Conservation (phyloP, 2,113 vertebrate species). For the Chunga burmeisteri region DNA sequence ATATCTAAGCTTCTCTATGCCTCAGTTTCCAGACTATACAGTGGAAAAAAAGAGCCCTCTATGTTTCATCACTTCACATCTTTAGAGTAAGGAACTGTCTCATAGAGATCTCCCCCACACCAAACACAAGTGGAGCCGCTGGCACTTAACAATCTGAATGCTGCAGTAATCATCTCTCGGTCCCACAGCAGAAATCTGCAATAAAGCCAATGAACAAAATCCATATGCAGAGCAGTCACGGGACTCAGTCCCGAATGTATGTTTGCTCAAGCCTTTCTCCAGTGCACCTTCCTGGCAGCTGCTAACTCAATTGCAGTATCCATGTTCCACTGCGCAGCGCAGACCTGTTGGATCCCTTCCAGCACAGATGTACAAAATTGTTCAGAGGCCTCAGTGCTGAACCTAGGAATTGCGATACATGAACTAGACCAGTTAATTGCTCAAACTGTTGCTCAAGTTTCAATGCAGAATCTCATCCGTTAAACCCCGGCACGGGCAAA, state of each 20-base stretch:
- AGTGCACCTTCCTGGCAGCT: not conserved
- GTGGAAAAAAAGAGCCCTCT: not conserved
- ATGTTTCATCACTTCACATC: not conserved
- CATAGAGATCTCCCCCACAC: not conserved
- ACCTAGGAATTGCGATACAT: not conserved
- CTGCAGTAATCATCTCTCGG: not conserved
- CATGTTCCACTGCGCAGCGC: not conserved
- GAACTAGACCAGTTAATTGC: not conserved
- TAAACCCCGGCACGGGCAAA: accelerated
- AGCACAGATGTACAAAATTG: not conserved
- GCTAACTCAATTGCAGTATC: not conserved
- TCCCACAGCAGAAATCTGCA: not conserved
- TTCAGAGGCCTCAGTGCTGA: not conserved
- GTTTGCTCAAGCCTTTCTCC: not conserved
- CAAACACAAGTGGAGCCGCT: not conserved
- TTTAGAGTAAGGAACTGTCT: not conserved
- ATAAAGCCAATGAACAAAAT: not conserved
- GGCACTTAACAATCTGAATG: not conserved
- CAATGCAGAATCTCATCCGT: not conserved
- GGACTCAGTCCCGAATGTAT: not conserved
- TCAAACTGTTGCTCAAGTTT: not conserved
- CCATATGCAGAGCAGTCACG: not conserved
- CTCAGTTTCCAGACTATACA: not conserved
- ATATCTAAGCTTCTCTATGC: not conserved
- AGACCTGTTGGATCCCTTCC: not conserved